Evolutionary conservation across 2,888 invertebrate genomes (phyloP).

Genomic region (Pteria penguin): DNA sequence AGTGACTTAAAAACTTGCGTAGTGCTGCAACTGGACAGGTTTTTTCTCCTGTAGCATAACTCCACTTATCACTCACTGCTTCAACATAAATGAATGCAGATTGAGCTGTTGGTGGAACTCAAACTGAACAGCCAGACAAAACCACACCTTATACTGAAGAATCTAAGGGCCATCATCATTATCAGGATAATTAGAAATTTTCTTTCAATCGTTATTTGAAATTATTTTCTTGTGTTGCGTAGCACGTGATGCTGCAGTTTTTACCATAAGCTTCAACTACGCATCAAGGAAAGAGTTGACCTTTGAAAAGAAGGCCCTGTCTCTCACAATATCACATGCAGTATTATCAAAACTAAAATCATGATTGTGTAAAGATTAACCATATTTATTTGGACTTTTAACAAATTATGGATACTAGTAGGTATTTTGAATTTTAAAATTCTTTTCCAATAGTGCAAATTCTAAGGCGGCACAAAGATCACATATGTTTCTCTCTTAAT

Average conservation of each 20-base stretch:
- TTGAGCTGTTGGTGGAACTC: slow-evolving; percentile 30
- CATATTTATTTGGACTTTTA: too few relatives aligned
- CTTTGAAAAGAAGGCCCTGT: not conserved
- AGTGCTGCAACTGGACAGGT: slow-evolving; percentile 20
- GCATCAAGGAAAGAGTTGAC: slow-evolving; percentile 7
- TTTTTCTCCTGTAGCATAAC: slow-evolving; percentile 24
- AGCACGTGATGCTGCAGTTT: slow-evolving; percentile 5
- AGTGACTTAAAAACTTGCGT: not conserved
- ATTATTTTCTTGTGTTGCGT: slow-evolving; percentile 19
- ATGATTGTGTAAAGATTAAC: too few relatives aligned
- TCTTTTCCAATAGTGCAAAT: too few relatives aligned
- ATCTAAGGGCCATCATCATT: slow-evolving; percentile 1
- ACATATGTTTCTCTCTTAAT: too few relatives aligned
- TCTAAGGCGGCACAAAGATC: too few relatives aligned
- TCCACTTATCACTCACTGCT: slow-evolving; percentile 15
- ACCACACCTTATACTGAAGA: slow-evolving; percentile 29
- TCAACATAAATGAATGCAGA: slow-evolving; percentile 14
- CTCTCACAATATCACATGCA: slow-evolving; percentile 20
- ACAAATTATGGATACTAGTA: too few relatives aligned
- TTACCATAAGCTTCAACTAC: slow-evolving; percentile 12
- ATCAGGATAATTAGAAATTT: not conserved
- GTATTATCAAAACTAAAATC: too few relatives aligned
- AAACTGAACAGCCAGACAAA: slow-evolving; percentile 20
- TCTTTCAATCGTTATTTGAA: not conserved
- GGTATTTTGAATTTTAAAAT: too few relatives aligned